Evolutionary conservation across 2,113 vertebrate species (phyloP).

Genomic region (Arvicanthis niloticus): DNA sequence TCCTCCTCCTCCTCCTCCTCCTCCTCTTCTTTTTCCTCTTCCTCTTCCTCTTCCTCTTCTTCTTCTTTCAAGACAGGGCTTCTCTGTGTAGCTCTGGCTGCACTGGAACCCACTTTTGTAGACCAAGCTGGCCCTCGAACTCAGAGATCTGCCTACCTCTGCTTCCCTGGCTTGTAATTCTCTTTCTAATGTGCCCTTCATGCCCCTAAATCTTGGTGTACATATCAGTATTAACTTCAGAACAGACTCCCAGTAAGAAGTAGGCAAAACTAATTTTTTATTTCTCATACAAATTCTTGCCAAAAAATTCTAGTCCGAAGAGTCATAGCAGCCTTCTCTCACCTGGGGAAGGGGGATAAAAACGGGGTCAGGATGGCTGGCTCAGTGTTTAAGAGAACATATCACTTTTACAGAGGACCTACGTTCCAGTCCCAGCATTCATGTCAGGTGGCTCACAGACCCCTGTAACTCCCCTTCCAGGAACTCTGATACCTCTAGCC

Average conservation of each 20-base stretch:
- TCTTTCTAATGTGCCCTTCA: background rate
- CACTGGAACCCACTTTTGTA: background rate
- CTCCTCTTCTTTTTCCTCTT: no score
- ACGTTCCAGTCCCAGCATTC: background rate
- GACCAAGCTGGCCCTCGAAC: background rate
- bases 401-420: background rate
- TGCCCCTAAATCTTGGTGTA: background rate
- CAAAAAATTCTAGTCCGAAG: background rate
- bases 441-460: background rate
- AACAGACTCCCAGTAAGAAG: constrained; percentile 18
- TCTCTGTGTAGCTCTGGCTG: background rate
- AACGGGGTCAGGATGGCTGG: background rate
- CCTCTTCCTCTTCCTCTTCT: no score
- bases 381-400: background rate
- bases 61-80: background rate
- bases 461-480: background rate
- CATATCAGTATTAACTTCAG: constrained; percentile 10
- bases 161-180: background rate
- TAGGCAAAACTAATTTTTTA: constrained; percentile 50
- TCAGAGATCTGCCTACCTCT: background rate
- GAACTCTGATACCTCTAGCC: background rate
- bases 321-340: constrained; percentile 53
- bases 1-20: no score
- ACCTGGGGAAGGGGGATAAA: background rate
- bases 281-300: constrained; percentile 64